Conservation (phyloP, 2,113 vertebrate species). For the Neomonachus schauinslandi region DNA sequence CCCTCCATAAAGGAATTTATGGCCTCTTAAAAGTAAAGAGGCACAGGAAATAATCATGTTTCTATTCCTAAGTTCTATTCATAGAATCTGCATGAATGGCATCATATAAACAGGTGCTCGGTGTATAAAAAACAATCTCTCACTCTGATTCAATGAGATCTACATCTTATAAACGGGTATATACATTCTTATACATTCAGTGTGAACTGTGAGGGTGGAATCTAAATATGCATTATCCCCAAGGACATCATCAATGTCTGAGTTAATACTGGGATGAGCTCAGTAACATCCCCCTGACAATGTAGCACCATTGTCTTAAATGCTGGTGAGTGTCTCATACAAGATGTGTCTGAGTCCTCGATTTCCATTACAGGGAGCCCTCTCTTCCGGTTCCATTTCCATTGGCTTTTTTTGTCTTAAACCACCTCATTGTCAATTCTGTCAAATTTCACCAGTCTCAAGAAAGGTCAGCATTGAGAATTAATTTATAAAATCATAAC, state of each 20-base stretch:
- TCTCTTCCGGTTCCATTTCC: not conserved
- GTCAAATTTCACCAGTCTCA: not conserved
- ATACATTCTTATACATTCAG: not conserved
- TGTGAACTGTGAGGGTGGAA: not conserved
- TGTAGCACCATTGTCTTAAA: not conserved
- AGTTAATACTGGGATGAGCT: not conserved
- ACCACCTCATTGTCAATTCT: not conserved
- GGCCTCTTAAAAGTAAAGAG: not conserved
- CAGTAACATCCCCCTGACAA: not conserved
- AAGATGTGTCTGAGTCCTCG: not conserved
- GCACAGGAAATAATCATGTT: not conserved
- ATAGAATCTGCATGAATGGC: not conserved
- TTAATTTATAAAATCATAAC: not conserved
- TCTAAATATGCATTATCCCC: not conserved
- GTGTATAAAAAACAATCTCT: not conserved
- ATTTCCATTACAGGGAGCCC: not conserved
- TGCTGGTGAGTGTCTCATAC: not conserved
- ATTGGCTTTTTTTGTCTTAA: not conserved
- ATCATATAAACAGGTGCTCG: not conserved
- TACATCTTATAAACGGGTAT: too few species aligned
- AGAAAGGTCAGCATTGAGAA: not conserved
- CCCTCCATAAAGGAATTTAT: not conserved
- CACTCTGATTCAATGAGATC: not conserved
- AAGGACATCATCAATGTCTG: not conserved
- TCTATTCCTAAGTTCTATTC: not conserved